Evolutionary conservation across 2,888 invertebrate genomes (phyloP).

Genomic region (Neria commutata): DNA sequence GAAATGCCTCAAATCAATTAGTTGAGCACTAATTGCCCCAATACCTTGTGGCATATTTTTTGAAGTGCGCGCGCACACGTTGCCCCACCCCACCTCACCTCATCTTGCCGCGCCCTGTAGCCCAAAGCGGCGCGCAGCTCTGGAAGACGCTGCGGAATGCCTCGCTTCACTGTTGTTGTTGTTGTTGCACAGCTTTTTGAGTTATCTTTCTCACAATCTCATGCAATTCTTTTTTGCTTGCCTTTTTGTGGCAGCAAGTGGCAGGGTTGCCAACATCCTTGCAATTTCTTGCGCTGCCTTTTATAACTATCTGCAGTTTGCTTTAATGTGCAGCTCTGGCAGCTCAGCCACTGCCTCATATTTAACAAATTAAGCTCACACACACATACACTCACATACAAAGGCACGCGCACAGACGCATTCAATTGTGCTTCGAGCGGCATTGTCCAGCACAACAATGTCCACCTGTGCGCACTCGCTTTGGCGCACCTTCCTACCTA

Average conservation of each 20-base stretch:
- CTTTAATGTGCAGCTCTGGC: too few relatives aligned
- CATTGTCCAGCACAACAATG: background rate
- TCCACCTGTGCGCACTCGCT: slow-evolving; percentile 1
- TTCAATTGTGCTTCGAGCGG: background rate
- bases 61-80: slow-evolving; percentile 33
- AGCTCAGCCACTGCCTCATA: too few relatives aligned
- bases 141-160: background rate
- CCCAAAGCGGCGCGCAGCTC: background rate
- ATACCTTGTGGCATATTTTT: slow-evolving; percentile 61
- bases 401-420: background rate
- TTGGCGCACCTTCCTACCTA: slow-evolving; percentile 39
- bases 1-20: slow-evolving; percentile 63
- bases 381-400: too few relatives aligned
- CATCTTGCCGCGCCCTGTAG: background rate
- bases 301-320: too few relatives aligned
- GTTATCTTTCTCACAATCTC: slow-evolving; percentile 52
- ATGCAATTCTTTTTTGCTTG: too few relatives aligned
- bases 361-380: too few relatives aligned
- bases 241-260: too few relatives aligned
- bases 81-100: slow-evolving; percentile 3
- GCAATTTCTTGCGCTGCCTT: too few relatives aligned
- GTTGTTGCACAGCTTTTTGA: too few relatives aligned
- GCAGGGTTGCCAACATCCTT: too few relatives aligned
- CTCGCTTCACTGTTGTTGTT: slow-evolving; percentile 17
- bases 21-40: slow-evolving; percentile 62